phyloP scores from a whole-genome alignment of 2,797 vertebrate species.

The Acanthis flammea region DNA sequence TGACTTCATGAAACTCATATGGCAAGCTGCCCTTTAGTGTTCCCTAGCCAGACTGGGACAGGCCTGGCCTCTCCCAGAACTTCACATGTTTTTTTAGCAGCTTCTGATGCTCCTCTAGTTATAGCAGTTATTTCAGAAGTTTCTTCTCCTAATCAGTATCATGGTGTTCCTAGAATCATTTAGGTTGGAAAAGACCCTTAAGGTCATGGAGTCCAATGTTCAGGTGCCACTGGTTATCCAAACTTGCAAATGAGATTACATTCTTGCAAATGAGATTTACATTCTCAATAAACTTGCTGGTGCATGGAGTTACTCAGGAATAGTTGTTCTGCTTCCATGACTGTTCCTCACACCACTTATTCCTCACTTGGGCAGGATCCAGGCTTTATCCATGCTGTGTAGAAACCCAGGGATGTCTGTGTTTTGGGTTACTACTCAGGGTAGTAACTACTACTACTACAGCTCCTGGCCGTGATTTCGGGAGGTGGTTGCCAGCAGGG shows the following conservation, averaged over 20 bases:
- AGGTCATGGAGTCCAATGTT: not conserved
- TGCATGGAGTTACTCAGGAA: not conserved
- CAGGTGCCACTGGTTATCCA: not conserved
- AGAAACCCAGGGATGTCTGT: too few relatives aligned
- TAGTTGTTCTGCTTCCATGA: not conserved
- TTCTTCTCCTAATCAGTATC: not conserved
- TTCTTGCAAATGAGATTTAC: not conserved
- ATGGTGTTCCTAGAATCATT: not conserved
- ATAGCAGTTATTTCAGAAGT: not conserved
- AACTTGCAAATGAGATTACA: not conserved
- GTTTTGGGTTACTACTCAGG: not conserved
- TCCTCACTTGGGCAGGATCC: rapidly evolving
- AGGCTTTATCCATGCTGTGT: not conserved
- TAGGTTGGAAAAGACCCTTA: not conserved
- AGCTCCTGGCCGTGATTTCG: rapidly evolving
- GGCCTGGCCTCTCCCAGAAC: not conserved
- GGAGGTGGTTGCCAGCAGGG: not conserved
- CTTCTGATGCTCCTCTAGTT: not conserved
- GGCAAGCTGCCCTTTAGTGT: not conserved
- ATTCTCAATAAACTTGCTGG: not conserved
- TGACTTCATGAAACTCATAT: not conserved
- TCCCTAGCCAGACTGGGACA: not conserved
- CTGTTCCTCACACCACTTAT: too few relatives aligned
- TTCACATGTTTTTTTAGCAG: rapidly evolving
- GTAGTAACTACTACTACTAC: too few relatives aligned